A percentile compares a stretch with the other conserved stretches of the same genome.
Conservation (phyloP, 2,888 invertebrate genomes). For the Papilio demoleus region DNA sequence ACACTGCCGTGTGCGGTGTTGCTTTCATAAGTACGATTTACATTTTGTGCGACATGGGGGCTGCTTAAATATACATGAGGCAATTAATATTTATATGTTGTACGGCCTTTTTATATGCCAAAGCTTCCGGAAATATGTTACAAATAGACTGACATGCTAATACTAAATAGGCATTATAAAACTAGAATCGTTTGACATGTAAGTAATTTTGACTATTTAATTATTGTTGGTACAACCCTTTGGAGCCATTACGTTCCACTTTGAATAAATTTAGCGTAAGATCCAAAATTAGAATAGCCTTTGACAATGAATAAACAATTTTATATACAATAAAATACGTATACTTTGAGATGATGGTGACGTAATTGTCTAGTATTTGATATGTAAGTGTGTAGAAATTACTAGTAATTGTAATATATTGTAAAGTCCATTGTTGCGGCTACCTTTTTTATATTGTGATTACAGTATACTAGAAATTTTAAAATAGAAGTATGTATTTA, state of each 20-base stretch:
- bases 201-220: neutral
- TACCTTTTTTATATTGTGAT: slow-evolving; percentile 18
- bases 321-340: neutral
- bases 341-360: neutral
- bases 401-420: slow-evolving; percentile 16
- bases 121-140: slow-evolving; percentile 16
- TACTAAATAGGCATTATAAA: neutral
- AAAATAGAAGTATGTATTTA: neutral
- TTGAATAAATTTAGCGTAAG: too few relatives aligned
- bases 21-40: slow-evolving; percentile 22
- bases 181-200: neutral
- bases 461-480: neutral
- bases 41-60: slow-evolving; percentile 11
- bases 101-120: slow-evolving; percentile 23
- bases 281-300: too few relatives aligned
- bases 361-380: neutral
- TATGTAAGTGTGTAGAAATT: neutral
- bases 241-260: too few relatives aligned
- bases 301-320: too few relatives aligned
- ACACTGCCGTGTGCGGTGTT: slow-evolving; percentile 12
- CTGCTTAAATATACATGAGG: slow-evolving; percentile 37
- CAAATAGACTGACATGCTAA: slow-evolving; percentile 1
- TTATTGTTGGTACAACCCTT: too few relatives aligned
- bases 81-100: slow-evolving; percentile 37
- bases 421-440: slow-evolving; percentile 15